phyloP scores from a whole-genome alignment of 2,888 invertebrate genomes.

The Trypoxylon attenuatum region DNA sequence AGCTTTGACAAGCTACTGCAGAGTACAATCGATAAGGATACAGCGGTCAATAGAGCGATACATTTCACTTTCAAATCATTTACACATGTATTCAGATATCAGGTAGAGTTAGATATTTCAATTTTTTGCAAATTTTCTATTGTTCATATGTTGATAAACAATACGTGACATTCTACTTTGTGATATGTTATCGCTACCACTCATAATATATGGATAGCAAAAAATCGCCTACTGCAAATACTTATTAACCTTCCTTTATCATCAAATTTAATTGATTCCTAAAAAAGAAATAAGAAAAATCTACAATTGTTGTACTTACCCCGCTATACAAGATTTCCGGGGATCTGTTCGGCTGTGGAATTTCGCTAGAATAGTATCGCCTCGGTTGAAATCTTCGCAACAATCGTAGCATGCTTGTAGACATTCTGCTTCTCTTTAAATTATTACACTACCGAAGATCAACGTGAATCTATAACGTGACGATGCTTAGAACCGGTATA shows the following conservation, averaged over 20 bases:
- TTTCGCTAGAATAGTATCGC: slow-evolving; percentile 62
- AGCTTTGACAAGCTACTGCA: no score
- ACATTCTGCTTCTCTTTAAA: no score
- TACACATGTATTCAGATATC: no score
- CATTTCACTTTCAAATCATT: no score
- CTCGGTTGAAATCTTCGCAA: slow-evolving; percentile 35
- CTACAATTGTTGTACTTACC: slow-evolving; percentile 20
- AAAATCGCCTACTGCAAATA: neutral
- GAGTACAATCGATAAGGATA: no score
- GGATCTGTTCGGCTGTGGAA: slow-evolving; percentile 81
- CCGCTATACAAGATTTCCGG: slow-evolving; percentile 88
- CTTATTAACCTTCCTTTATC: neutral
- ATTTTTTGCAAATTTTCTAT: neutral
- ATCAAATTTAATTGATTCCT: neutral
- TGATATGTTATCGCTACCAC: no score
- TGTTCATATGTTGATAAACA: neutral
- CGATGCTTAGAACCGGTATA: no score
- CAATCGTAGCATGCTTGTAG: slow-evolving; percentile 55
- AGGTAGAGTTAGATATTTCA: no score
- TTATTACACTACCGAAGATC: no score
- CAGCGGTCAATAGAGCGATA: no score
- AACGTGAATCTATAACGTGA: no score
- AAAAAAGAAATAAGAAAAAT: neutral
- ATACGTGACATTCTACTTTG: no score
- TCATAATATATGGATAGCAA: neutral